Base-by-base conservation (phyloP, 2,113 vertebrate species). In the Scalopus aquaticus region DNA sequence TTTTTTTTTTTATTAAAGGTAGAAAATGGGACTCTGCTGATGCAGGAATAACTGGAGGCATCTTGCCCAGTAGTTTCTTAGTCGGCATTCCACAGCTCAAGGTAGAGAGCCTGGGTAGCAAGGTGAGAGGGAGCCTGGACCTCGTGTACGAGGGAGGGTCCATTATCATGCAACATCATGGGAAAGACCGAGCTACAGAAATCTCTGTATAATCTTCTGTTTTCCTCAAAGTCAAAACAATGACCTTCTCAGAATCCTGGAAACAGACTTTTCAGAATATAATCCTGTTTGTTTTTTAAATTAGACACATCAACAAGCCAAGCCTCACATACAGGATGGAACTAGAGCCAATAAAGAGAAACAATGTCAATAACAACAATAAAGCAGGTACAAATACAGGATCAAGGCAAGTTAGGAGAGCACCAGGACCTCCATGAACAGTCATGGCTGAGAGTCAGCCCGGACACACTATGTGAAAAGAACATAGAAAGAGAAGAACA, bases 281-380 rank as follows among this genome's bases (percentile, higher is more conserved):
- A 10, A 77, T 22, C 37, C 4, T 70, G 8, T 49, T 30, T 69
- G 5, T 80, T 73, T 62, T 69, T 79, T 37, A 56, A 1, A 19
- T 89, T 37, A 96, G 11, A 39, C 4, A 80, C 6, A 51, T 7
- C 24, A 84, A 76, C 39, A 91, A 81, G 51, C 9, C 58, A 79
- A 32, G 7, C 17, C 11, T 67, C 26, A 54, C 10, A 37, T 6
- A 64, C 9, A 30, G 37, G 7, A 32, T 58, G 32, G 30, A 58
- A 46, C 20, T 83, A 12, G 10, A 46, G 20, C 7, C 24, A n/a
- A 70, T 69, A 69, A 30, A 39, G 64, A 5, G 9, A 37, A 39
- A 60, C 9, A 65, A 26, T 24, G 56, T 22, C 26, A 26, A 44
- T 58, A 58, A 17, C 6, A 70, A 35, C n/a, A 65, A 62, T 5